Evolutionary conservation across 2,888 invertebrate species (phyloP).

Genomic region (Frankliniella fusca): DNA sequence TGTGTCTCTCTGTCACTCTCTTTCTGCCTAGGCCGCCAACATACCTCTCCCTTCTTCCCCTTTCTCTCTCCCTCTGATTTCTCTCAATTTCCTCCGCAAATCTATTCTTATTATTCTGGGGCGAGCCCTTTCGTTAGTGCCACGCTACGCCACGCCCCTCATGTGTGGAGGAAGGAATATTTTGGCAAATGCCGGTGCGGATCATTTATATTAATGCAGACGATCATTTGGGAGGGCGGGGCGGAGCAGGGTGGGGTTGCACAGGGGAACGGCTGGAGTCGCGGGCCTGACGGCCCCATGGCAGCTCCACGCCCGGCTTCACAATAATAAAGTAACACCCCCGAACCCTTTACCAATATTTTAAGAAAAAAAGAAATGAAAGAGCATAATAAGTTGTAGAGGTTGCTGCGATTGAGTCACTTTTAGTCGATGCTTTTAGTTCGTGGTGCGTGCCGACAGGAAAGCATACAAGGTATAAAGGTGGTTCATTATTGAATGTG

Average conservation of each 20-base stretch:
- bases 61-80: not conserved
- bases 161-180: constrained; percentile 24
- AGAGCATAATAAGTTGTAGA: too few relatives aligned
- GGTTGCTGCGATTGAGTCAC: too few relatives aligned
- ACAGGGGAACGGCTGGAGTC: not conserved
- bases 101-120: constrained; percentile 18
- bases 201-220: constrained; percentile 18
- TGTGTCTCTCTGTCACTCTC: not conserved
- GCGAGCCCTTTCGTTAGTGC: not conserved
- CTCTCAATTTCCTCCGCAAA: constrained; percentile 14
- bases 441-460: too few relatives aligned
- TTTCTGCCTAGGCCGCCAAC: not conserved
- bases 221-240: constrained; percentile 11
- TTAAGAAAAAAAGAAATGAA: too few relatives aligned
- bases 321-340: too few relatives aligned
- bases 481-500: too few relatives aligned
- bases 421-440: too few relatives aligned
- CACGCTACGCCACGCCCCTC: not conserved
- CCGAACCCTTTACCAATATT: too few relatives aligned
- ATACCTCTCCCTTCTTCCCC: not conserved
- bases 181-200: not conserved
- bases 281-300: not conserved
- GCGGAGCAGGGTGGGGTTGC: not conserved
- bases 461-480: too few relatives aligned
- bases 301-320: too few relatives aligned